These are phyloP conservation scores for Pachyrhynchus sulphureomaculatus DNA, from an alignment of 1,140 invertebrate species.

Conservation along the genomic window DNA sequence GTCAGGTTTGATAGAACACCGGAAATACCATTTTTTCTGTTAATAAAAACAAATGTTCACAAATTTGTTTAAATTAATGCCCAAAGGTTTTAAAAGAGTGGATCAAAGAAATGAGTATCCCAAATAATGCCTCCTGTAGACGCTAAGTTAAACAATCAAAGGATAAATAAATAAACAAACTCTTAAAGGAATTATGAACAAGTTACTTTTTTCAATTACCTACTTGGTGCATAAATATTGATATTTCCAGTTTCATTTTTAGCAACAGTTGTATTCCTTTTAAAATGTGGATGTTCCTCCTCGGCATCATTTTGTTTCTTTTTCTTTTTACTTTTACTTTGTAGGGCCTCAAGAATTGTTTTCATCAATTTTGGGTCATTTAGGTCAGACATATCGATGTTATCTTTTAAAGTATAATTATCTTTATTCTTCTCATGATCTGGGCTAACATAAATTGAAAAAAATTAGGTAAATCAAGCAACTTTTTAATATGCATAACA, in stretches of 20 bases:
- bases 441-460: conserved; percentile 14
- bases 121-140: no score
- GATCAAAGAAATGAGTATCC: no score
- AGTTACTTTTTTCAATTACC: no score
- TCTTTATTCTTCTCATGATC: conserved; percentile 37
- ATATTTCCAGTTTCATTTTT: conserved; percentile 43
- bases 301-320: conserved; percentile 18
- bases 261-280: conserved; percentile 45
- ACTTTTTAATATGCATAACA: background rate
- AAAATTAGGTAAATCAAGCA: conserved; percentile 15
- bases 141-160: no score
- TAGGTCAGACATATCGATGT: conserved; percentile 45
- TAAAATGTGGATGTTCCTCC: conserved; percentile 36
- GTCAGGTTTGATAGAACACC: no score
- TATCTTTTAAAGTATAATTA: conserved; percentile 36
- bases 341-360: conserved; percentile 44
- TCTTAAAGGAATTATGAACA: no score
- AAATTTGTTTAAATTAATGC: no score
- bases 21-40: no score
- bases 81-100: no score
- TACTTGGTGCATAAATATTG: conserved; percentile 34
- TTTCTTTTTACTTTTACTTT: conserved; percentile 25
- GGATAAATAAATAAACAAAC: no score
- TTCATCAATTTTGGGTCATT: conserved; percentile 53
- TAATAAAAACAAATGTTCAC: no score